Evolutionary conservation across 2,113 vertebrate species (phyloP).

Genomic region (Malurus cyaneus): DNA sequence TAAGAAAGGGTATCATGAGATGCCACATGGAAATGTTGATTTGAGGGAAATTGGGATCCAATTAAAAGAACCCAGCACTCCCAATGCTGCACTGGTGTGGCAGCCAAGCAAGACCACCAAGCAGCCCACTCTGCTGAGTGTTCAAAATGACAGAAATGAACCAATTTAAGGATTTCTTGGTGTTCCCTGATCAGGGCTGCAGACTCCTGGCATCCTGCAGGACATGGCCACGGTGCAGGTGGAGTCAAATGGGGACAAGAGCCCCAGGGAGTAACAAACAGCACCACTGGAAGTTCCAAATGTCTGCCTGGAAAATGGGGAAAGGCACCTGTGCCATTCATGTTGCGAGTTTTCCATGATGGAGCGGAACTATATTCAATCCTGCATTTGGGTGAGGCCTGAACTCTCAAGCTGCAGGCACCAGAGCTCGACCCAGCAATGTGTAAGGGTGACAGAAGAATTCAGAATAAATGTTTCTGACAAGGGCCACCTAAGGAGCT

Average conservation of each 20-base stretch:
- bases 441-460: not conserved
- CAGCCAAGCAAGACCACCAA: not conserved
- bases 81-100: not conserved
- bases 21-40: not conserved
- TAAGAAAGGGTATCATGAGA: not conserved
- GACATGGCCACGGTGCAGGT: not conserved
- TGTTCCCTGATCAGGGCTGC: not conserved
- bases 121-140: not conserved
- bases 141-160: not conserved
- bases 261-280: not conserved
- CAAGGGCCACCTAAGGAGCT: not conserved
- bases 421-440: not conserved
- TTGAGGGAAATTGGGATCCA: not conserved
- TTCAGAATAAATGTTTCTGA: not conserved
- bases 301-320: not conserved
- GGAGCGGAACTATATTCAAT: not conserved
- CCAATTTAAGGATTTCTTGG: not conserved
- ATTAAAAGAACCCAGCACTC: not conserved
- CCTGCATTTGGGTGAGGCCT: not conserved
- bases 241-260: not conserved
- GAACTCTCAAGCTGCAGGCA: not conserved
- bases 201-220: not conserved
- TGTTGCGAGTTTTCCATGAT: not conserved
- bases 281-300: not conserved
- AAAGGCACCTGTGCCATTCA: not conserved